Evolutionary conservation across 2,113 vertebrate genomes (phyloP).

Genomic region (Mormyrus iriodes): DNA sequence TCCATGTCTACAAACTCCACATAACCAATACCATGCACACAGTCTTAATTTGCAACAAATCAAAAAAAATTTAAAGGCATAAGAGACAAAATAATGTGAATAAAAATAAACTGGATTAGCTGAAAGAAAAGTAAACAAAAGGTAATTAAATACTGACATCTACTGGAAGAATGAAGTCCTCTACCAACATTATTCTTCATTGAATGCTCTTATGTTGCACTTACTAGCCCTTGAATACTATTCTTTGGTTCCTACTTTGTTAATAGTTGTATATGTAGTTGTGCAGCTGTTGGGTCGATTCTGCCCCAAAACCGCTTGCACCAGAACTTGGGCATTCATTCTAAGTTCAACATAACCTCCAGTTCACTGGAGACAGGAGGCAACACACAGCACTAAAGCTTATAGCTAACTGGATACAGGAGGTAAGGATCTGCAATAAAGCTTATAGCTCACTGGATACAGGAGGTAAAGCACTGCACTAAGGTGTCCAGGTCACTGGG

Average conservation of each 20-base stretch:
- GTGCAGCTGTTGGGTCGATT: neutral
- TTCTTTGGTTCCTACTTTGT: neutral
- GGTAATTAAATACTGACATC: neutral
- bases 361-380: neutral
- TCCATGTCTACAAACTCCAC: neutral
- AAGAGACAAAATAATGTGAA: neutral
- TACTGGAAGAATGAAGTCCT: neutral
- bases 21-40: neutral
- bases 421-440: no score
- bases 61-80: neutral
- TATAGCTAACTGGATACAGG: constrained; percentile 24
- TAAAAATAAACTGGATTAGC: neutral
- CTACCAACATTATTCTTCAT: neutral
- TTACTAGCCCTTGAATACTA: neutral
- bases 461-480: neutral
- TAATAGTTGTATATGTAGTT: neutral
- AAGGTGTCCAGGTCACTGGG: constrained; percentile 21
- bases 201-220: neutral
- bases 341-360: neutral
- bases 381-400: constrained; percentile 16
- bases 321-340: neutral
- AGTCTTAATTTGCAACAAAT: neutral
- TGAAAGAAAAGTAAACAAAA: neutral
- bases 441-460: neutral
- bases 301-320: neutral